Base-by-base conservation (phyloP, 2,797 vertebrate genomes). In the Iguana delicatissima region DNA sequence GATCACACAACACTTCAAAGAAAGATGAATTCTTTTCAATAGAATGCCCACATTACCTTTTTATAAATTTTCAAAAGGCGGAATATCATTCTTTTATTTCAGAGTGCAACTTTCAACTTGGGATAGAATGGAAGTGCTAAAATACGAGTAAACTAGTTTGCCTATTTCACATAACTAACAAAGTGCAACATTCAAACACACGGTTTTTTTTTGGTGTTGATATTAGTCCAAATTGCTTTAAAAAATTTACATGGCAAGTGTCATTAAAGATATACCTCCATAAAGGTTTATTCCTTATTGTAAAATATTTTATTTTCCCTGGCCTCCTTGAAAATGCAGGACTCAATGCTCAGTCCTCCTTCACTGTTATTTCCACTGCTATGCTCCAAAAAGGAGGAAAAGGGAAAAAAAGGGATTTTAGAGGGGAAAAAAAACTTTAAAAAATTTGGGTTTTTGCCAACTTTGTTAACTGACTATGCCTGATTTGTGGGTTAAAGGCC, bases 1-100 rank as follows among this genome's bases (percentile, higher is more conserved):
- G 50, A 80, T 35, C 59, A 62, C 76, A 46, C 50, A 80, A 52
- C n/a, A 24, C 50, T 50, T n/a, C 62, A 50, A 64, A 89, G 88
- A 38, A 80, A 80, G 35, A 80, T 24, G 2, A 62, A 89, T 24
- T 81, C 13, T 52, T 69, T 89, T 85, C n/a, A 85, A 32, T n/a
- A n/a, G 20, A 67, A 86, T 46, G 62, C 18, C 46, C 62, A 38
- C 29, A 46, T 72, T 42, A 59, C 16, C 52, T 85, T 42, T 87
- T 16, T 62, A 74, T 62, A 86, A 35, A 55, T 80, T 85, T 85
- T 24, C 18, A 42, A 72, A 22, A 16, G 57, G 50, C 7, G 0
- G 35, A 85, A 85, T 42, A 24, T 29, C 32, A 32, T 80, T 16
- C 16, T 80, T 55, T 22, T 57, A 50, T 72, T n/a, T 57, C 20